phyloP scores from a whole-genome alignment of 2,797 vertebrate genomes.

The Lerista edwardsae region DNA sequence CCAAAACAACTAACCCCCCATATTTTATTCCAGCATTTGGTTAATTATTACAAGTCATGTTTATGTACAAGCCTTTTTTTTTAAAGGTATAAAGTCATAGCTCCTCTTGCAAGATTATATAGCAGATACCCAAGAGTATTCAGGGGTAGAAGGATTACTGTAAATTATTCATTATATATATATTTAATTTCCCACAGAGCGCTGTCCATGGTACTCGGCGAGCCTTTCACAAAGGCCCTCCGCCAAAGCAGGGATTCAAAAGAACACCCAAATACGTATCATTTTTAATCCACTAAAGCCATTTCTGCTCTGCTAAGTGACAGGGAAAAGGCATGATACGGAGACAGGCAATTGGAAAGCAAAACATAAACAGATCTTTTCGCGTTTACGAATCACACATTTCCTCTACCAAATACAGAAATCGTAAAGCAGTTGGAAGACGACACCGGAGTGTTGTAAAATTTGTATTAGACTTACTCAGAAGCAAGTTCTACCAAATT shows the following conservation, averaged over 20 bases:
- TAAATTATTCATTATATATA: not conserved
- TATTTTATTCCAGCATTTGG: not conserved
- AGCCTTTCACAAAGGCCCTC: not conserved
- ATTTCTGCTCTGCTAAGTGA: not conserved
- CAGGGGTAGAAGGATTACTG: not conserved
- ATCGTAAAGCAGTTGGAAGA: not conserved
- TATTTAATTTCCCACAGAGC: not conserved
- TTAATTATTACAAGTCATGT: not conserved
- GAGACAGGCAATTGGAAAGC: not conserved
- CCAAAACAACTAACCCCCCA: not conserved
- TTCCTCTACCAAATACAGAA: not conserved
- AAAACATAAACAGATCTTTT: not conserved
- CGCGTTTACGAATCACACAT: not conserved
- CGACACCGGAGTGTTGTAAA: not conserved
- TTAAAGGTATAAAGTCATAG: not conserved
- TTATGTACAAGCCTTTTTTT: not conserved
- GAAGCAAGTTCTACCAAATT: not conserved
- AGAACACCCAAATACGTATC: conserved; percentile 46
- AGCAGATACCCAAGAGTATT: not conserved
- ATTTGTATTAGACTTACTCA: not conserved
- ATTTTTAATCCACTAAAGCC: not conserved
- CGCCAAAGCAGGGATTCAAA: not conserved
- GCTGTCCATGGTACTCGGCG: conserved; percentile 14
- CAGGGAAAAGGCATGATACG: not conserved
- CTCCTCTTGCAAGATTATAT: not conserved